Evolutionary conservation across 1,140 invertebrate species (phyloP).

Genomic region (Phocides pigmalion): DNA sequence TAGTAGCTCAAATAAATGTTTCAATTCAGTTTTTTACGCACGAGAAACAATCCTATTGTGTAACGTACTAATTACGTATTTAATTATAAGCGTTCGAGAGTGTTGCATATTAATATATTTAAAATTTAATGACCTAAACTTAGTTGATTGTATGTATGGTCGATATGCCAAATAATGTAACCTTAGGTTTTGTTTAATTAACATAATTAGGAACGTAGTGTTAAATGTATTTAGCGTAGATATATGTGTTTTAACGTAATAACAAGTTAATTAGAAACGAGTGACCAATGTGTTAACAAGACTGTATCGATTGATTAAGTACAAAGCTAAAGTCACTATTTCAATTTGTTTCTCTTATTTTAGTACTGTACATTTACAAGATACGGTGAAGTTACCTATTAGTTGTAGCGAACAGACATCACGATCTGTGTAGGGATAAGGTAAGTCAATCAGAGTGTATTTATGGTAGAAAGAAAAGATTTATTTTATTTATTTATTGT

Average conservation of each 20-base stretch:
- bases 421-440: background rate
- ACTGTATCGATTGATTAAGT: conserved; percentile 73
- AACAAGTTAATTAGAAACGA: conserved; percentile 35
- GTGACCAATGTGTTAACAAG: conserved; percentile 76
- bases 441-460: conserved; percentile 61
- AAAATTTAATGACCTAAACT: conserved; percentile 5
- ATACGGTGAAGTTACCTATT: conserved; percentile 77
- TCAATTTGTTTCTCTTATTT: conserved; percentile 35
- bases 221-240: conserved; percentile 8
- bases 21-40: conserved; percentile 29
- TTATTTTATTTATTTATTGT: conserved; percentile 69
- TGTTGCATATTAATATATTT: conserved; percentile 32
- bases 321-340: conserved; percentile 60
- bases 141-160: conserved; percentile 18
- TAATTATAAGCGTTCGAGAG: conserved; percentile 28
- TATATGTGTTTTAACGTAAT: conserved; percentile 42
- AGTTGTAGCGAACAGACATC: conserved; percentile 34
- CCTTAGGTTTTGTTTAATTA: conserved; percentile 22
- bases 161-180: conserved; percentile 31
- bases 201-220: background rate
- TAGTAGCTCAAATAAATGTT: conserved; percentile 31
- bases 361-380: conserved; percentile 40
- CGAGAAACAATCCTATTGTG: conserved; percentile 29
- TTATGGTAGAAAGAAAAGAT: conserved; percentile 56
- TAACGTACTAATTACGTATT: conserved; percentile 17